These are phyloP conservation scores for Rhodeus uyekii DNA, from an alignment of 2,797 vertebrate genomes.

Conservation along the genomic window DNA sequence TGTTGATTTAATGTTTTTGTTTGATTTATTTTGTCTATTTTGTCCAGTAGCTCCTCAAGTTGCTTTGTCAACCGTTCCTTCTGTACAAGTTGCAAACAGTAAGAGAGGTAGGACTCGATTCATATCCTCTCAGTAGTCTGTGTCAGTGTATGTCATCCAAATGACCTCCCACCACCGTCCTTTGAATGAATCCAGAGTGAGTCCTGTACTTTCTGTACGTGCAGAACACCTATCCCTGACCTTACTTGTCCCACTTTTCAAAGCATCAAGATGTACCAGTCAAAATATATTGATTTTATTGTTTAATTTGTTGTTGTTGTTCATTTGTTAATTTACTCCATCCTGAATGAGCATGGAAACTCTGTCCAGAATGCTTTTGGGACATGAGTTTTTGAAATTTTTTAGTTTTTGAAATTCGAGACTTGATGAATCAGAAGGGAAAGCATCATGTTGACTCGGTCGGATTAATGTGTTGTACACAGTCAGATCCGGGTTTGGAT, in stretches of 20 bases:
- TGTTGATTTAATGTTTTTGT: conserved; percentile 64
- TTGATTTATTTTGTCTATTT: conserved; percentile 75
- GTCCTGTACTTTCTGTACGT: conserved; percentile 68
- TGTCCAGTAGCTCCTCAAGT: conserved; percentile 92
- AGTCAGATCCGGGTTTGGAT: conserved; percentile 29
- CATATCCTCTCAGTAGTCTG: conserved; percentile 70
- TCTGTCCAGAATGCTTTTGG: not conserved
- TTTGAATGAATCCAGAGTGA: conserved; percentile 85
- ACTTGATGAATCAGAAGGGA: conserved; percentile 2
- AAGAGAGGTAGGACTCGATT: conserved; percentile 95
- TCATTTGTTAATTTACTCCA: not conserved
- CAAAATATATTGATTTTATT: not conserved
- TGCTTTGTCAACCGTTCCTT: conserved; percentile 93
- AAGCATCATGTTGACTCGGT: not conserved
- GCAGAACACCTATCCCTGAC: conserved; percentile 49
- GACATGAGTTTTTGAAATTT: not conserved
- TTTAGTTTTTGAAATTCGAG: not conserved
- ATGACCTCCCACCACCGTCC: conserved; percentile 45
- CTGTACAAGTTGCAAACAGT: conserved; percentile 94
- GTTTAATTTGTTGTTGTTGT: not conserved
- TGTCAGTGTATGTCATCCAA: conserved; percentile 36
- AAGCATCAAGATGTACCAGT: not conserved
- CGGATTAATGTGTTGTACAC: conserved; percentile 11
- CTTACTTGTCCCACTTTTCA: conserved; percentile 33
- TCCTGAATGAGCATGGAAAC: not conserved